Conservation (phyloP, 2,797 vertebrate species). For the Toxotes lorentzi region DNA sequence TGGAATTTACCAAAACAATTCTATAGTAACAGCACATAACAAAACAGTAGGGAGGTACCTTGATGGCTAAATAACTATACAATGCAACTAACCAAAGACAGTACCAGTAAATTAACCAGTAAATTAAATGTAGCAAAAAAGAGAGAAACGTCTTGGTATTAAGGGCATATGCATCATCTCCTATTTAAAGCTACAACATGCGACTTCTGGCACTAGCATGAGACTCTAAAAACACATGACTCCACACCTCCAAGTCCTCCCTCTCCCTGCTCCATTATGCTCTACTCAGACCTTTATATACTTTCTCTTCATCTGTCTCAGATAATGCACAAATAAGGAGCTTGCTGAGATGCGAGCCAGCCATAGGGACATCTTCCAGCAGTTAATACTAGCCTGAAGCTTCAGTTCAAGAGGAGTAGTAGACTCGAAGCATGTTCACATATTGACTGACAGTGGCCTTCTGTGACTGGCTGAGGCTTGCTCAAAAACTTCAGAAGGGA, state of each 20-base stretch:
- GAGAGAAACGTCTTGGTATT: not conserved
- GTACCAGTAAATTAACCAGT: not conserved
- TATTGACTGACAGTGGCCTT: not conserved
- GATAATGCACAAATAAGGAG: not conserved
- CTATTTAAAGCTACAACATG: not conserved
- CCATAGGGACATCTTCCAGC: not conserved
- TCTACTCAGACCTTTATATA: too few relatives aligned
- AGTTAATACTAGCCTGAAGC: not conserved
- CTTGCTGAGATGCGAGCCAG: not conserved
- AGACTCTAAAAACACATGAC: not conserved
- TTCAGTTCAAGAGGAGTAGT: not conserved
- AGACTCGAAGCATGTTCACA: not conserved
- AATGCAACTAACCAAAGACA: not conserved
- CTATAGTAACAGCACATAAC: not conserved
- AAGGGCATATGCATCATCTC: not conserved
- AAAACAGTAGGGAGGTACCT: not conserved
- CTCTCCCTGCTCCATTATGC: too few relatives aligned
- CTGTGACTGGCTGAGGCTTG: not conserved
- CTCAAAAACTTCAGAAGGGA: not conserved
- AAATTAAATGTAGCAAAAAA: not conserved
- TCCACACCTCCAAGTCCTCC: too few relatives aligned
- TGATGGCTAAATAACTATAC: not conserved
- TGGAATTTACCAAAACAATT: constrained; percentile 57
- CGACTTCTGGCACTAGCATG: not conserved
- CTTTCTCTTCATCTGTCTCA: too few relatives aligned